Evolutionary conservation across 92 coral and sea anemone genomes (phyloP), one percentile per base, ranked within the genome.

Genomic region (Chrysogorgia sp.): DNA sequence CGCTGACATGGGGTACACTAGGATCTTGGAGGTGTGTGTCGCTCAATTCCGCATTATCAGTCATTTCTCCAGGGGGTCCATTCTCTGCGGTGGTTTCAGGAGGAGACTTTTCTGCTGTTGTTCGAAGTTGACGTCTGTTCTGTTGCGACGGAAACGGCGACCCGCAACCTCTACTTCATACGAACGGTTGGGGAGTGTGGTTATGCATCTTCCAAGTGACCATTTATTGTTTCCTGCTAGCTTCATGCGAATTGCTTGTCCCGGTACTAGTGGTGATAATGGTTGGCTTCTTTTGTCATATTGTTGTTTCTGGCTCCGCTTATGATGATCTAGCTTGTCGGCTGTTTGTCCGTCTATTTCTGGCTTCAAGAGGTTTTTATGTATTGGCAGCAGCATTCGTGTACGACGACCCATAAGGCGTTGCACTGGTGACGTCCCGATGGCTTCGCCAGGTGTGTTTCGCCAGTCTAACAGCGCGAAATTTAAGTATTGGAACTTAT

Each of bases 381-480:
- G 81, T 2, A 75, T 82, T 0, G 81, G 75, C 12, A 82, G 71
- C 63, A 72, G 52, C 5, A 74, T 50, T 58, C 67, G 50, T 6
- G 81, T 82, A 30, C 67, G 75, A 37, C 34, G 75, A 59, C 81
- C 78, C 84, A 80, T 80, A 59, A 80, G 43, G 22, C 68, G 49
- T 43, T 80, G 84, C 7, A 43, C 84, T 7, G 71, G 78, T 25
- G 84, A 80, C 0, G 78, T 22, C 15, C 84, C 68, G 5, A 80
- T 19, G 0, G 66, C 52, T 59, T 81, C 80, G 15, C 76, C 37
- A 14, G 85, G 71, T 17, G 80, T 81, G 34, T 81, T 81, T 7
- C 80, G 45, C 80, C 85, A 71, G 37, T 81, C 80, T 26, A 81
- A 32, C 21, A 81, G 37, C 62, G 85, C 71, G 17, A 43, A 8